Percentiles rank a stretch among this genome's conserved stretches.
Evolutionary conservation across 2,888 invertebrate genomes (phyloP).

Genomic region (Hydropsyche betteni): DNA sequence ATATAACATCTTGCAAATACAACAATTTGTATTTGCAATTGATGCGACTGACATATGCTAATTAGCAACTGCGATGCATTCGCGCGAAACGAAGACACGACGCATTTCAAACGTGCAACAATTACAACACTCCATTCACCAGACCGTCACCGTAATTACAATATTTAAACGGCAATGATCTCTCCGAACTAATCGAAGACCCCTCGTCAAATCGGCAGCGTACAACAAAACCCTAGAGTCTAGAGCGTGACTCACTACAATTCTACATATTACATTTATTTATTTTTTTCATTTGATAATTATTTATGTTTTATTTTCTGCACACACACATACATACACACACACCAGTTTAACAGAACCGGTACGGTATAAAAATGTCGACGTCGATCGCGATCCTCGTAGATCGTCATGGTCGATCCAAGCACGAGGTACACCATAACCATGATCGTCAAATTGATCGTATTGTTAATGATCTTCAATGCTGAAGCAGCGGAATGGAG

Average conservation of each 20-base stretch:
- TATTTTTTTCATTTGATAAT: neutral
- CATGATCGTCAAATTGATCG: neutral
- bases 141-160: too few species aligned
- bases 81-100: too few species aligned
- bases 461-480: neutral
- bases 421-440: neutral
- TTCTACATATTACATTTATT: neutral
- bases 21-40: too few species aligned
- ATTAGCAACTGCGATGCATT: too few species aligned
- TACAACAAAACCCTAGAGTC: neutral
- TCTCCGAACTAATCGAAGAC: neutral
- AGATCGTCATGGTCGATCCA: constrained; percentile 19
- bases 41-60: too few species aligned
- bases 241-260: constrained; percentile 1
- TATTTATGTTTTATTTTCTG: neutral
- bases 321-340: constrained; percentile 19
- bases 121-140: too few species aligned
- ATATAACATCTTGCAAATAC: too few species aligned
- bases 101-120: too few species aligned
- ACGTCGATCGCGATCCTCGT: constrained; percentile 25
- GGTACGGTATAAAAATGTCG: constrained; percentile 32
- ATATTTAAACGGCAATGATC: too few species aligned
- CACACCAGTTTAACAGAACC: neutral
- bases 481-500: constrained; percentile 43
- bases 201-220: neutral